phyloP scores from a whole-genome alignment of 2,797 vertebrate genomes.

The Lagocephalus sceleratus region DNA sequence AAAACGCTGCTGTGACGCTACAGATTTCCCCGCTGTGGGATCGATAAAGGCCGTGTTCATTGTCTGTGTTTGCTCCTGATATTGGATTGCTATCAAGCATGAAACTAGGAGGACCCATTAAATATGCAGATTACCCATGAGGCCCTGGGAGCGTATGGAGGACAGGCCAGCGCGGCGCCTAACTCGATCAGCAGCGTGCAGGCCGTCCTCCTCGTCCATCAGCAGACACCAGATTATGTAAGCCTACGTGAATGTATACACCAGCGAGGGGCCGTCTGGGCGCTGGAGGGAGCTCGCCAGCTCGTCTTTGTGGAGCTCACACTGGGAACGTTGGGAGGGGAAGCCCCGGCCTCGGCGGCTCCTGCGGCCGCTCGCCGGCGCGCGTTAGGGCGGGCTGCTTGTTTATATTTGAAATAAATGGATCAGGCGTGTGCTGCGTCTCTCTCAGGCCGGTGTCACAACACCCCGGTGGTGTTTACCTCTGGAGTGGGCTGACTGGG shows the following conservation, averaged over 20 bases:
- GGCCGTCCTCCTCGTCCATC: slow-evolving; percentile 22
- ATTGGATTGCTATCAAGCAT: slow-evolving; percentile 6
- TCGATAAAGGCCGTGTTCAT: too few species aligned
- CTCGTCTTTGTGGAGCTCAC: slow-evolving; percentile 38
- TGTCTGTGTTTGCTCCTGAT: too few species aligned
- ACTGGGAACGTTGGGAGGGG: slow-evolving; percentile 48
- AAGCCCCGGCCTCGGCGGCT: slow-evolving; percentile 51
- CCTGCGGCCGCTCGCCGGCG: too few species aligned
- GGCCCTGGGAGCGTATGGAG: slow-evolving; percentile 6
- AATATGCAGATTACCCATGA: slow-evolving; percentile 28
- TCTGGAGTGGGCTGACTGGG: too few species aligned
- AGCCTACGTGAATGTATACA: slow-evolving; percentile 4
- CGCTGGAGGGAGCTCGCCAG: slow-evolving; percentile 32
- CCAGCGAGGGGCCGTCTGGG: slow-evolving; percentile 5
- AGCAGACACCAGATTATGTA: slow-evolving; percentile 38
- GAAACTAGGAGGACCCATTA: slow-evolving; percentile 12
- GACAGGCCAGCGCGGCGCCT: slow-evolving; percentile 16
- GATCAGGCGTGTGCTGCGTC: slow-evolving; percentile 58
- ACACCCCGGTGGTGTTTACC: too few species aligned
- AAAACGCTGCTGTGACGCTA: too few species aligned
- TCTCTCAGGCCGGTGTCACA: slow-evolving; percentile 45
- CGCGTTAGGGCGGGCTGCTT: too few species aligned
- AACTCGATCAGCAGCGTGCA: slow-evolving; percentile 37
- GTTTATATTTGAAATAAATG: slow-evolving; percentile 50
- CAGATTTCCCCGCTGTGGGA: slow-evolving; percentile 35